Evolutionary conservation across 64 coral and sea anemone genomes (phyloP), one percentile per base, ranked within the genome.

Genomic region (Montipora cactus): DNA sequence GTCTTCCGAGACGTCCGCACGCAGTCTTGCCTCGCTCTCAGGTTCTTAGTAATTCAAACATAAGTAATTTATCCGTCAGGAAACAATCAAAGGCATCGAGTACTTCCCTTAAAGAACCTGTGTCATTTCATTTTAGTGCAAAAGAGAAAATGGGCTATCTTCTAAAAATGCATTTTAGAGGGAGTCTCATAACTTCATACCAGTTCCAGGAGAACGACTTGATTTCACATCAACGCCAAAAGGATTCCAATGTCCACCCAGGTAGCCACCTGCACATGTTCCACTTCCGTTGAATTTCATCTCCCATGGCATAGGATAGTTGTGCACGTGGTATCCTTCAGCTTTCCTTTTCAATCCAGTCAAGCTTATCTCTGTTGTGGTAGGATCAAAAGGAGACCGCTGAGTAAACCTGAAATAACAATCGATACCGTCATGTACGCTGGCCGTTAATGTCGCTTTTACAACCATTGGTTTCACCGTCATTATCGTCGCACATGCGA

Each of bases 221-320:
- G 81, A 81, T 64, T 28, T 76, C 19, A 86, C 70, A 78, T 87
- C 74, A 12, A 98, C 83, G 12, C 79, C 78, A 84, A 90, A 98
- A 45, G 96, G 96, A 92, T 98, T 98, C 70, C 88, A 93, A 37
- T 98, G 96, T 13, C 78, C 93, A 9, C 96, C 96, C 22, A 87
- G 84, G 11, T 78, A 13, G 19, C 6, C 46, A 10, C 9, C 22
- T 21, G 93, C 94, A 53, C 96, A 98, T 1, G 84, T 79, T 58
- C 49, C 77, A 57, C 52, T 79, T 51, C 89, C 93, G 23, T 68
- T 78, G 9, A 89, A 91, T 4, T 46, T 49, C 78, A 92, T 88
- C 9, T 98, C 80, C 59, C 79, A 53, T 19, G 96, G 96, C 45
- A 92, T 98, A 47, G 93, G 93, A 86, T 87, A 98, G 23, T 98